A percentile compares a stretch with the other conserved stretches of the same genome.
Conservation (phyloP, 2,888 invertebrate genomes). For the Tricholauxania praeusta region DNA sequence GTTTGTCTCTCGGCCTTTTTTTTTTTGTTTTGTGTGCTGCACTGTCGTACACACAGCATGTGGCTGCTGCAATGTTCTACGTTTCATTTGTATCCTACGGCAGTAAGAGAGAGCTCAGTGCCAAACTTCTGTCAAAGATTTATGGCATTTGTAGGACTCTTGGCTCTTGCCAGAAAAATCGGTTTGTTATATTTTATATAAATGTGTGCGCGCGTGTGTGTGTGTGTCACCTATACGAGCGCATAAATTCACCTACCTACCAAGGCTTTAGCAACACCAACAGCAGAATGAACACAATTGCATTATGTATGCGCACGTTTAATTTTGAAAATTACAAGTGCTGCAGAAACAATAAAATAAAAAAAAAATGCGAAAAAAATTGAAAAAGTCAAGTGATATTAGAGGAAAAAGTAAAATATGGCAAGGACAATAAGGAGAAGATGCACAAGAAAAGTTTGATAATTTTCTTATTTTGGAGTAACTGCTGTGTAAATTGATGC, state of each 20-base stretch:
- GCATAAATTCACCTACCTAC: constrained; percentile 30
- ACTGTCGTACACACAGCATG: constrained; percentile 48
- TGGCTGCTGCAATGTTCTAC: constrained; percentile 2
- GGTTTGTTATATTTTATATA: constrained; percentile 15
- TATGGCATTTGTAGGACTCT: constrained; percentile 51
- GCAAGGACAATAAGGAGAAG: constrained; percentile 23
- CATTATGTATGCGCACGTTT: constrained; percentile 50
- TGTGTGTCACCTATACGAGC: constrained; percentile 23
- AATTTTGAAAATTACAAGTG: constrained; percentile 37
- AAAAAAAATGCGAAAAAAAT: neutral
- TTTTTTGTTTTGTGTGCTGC: neutral
- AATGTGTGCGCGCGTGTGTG: constrained; percentile 16
- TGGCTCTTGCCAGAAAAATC: constrained; percentile 44
- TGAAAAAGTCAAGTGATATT: neutral
- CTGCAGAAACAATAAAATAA: constrained; percentile 15
- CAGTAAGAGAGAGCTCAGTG: constrained; percentile 25
- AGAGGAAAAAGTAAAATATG: neutral
- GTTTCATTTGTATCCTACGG: neutral
- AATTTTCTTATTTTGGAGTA: neutral
- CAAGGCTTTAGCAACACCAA: neutral
- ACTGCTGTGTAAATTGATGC: too few species aligned
- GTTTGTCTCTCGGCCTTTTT: constrained; percentile 57
- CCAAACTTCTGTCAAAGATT: constrained; percentile 51
- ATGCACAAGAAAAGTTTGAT: neutral
- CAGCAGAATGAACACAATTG: constrained; percentile 18